Percentiles rank a stretch among this genome's conserved stretches.
Evolutionary conservation across 1,140 invertebrate species (phyloP).

Genomic region (Diplogasteroides magnus): DNA sequence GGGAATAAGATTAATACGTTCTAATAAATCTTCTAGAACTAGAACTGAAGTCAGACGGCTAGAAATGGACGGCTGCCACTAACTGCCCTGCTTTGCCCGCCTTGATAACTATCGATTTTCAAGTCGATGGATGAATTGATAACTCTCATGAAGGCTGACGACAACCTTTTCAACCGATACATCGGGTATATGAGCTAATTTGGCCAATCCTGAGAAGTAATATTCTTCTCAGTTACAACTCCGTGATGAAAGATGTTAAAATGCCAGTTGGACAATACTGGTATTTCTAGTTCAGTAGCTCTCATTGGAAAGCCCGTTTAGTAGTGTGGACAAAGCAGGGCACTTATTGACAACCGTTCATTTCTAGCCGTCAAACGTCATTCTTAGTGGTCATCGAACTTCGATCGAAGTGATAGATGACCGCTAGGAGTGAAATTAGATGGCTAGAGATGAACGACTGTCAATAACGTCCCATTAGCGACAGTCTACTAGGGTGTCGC

Average conservation of each 20-base stretch:
- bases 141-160: slow-evolving; percentile 28
- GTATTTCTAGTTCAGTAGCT: neutral
- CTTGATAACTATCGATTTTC: slow-evolving; percentile 10
- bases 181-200: neutral
- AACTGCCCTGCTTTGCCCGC: neutral
- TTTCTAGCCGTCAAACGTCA: too few species aligned
- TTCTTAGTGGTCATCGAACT: too few species aligned
- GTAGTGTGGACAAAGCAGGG: too few species aligned
- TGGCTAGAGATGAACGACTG: too few species aligned
- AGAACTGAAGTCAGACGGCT: too few species aligned
- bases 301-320: slow-evolving; percentile 8
- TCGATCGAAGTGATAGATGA: too few species aligned
- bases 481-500: too few species aligned
- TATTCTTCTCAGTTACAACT: slow-evolving; percentile 28
- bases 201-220: neutral
- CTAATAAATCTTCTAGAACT: slow-evolving; percentile 19
- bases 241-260: slow-evolving; percentile 25
- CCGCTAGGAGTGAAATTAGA: too few species aligned
- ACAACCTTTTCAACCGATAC: slow-evolving; percentile 33
- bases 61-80: neutral
- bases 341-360: too few species aligned
- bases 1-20: slow-evolving; percentile 1
- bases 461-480: too few species aligned
- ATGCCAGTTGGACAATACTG: slow-evolving; percentile 17
- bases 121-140: slow-evolving; percentile 24